Evolutionary conservation across 2,888 invertebrate genomes (phyloP).

Genomic region (Agrilus mali): DNA sequence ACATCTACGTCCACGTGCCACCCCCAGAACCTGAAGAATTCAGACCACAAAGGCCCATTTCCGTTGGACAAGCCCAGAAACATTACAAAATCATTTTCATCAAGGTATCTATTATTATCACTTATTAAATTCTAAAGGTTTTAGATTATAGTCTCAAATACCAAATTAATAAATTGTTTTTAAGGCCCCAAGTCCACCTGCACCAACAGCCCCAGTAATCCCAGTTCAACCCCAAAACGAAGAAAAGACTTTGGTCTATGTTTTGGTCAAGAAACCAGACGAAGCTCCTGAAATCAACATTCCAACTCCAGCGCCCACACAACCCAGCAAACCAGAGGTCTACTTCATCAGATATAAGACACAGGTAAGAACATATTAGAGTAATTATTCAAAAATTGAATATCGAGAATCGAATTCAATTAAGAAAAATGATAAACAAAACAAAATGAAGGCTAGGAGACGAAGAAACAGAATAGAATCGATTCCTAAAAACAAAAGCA

Average conservation of each 20-base stretch:
- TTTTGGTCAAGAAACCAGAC: conserved; percentile 81
- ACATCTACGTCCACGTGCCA: conserved; percentile 83
- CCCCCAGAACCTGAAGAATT: conserved; percentile 74
- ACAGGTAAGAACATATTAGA: conserved; percentile 38
- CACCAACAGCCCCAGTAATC: conserved; percentile 68
- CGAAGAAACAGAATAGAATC: too few relatives aligned
- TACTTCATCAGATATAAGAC: conserved; percentile 85
- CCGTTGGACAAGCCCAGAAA: conserved; percentile 64
- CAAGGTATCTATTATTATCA: conserved; percentile 43
- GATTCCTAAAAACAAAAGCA: too few relatives aligned
- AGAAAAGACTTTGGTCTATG: conserved; percentile 83
- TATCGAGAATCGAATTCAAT: too few relatives aligned
- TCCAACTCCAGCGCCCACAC: conserved; percentile 67
- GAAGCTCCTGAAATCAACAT: conserved; percentile 72
- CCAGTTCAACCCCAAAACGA: conserved; percentile 74
- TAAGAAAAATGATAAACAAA: too few relatives aligned
- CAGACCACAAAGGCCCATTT: conserved; percentile 51
- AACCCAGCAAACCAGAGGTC: conserved; percentile 81
- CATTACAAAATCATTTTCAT: conserved; percentile 90
- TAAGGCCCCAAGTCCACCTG: conserved; percentile 63
- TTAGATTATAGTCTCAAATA: too few relatives aligned
- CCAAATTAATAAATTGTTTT: background rate
- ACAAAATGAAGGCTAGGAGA: too few relatives aligned
- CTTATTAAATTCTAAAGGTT: background rate
- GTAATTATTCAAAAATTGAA: too few relatives aligned